Percentiles rank a stretch among this genome's conserved stretches.
These are phyloP conservation scores for Mionectes macconnelli DNA, from an alignment of 2,113 vertebrate species.

Conservation along the genomic window DNA sequence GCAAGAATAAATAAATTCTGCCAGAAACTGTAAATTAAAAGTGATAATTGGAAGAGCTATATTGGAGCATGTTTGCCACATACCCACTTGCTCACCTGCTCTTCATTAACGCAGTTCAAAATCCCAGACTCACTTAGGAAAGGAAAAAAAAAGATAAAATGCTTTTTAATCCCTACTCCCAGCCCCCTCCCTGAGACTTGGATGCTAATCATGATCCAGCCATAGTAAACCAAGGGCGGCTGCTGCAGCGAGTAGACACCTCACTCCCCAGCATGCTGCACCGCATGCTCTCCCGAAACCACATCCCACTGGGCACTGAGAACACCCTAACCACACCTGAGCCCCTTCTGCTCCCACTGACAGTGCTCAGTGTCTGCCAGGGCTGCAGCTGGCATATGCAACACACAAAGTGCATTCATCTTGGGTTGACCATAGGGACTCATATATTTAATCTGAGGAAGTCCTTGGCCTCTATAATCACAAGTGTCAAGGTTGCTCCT, in stretches of 20 bases:
- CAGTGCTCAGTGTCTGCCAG: background rate
- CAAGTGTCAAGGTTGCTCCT: constrained; percentile 41
- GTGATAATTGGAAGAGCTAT: constrained; percentile 12
- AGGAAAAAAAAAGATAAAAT: background rate
- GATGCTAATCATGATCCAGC: background rate
- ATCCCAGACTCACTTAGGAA: background rate
- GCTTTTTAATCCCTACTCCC: background rate
- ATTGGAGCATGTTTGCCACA: background rate
- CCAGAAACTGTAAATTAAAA: constrained; percentile 30
- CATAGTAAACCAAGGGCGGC: accelerated
- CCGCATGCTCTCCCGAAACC: accelerated
- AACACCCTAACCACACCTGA: background rate
- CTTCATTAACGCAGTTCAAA: background rate
- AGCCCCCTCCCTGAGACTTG: background rate
- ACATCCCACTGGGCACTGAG: background rate
- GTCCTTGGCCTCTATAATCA: constrained; percentile 40
- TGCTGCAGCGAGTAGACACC: accelerated
- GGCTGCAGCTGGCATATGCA: accelerated
- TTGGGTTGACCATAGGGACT: background rate
- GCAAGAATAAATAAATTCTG: background rate
- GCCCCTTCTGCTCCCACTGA: background rate
- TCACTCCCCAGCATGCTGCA: background rate
- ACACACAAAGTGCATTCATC: background rate
- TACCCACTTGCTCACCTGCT: background rate
- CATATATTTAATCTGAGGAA: constrained; percentile 21